Base-by-base conservation (phyloP, 1,140 invertebrate species). In the Trinorchestia longiramus region DNA sequence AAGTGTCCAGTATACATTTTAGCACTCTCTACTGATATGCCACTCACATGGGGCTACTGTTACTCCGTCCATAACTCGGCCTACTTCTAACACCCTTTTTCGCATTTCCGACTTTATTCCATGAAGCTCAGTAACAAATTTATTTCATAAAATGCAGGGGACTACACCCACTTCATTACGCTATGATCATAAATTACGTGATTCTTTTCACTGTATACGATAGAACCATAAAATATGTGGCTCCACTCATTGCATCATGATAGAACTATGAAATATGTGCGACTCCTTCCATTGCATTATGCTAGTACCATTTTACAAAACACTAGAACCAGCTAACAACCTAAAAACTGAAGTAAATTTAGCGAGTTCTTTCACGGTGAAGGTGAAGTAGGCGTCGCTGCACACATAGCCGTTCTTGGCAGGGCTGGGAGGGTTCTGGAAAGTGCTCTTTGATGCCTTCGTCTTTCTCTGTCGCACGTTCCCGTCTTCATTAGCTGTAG, bases 301-400 rank as follows among this genome's bases (percentile, higher is more conserved):
- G 19, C 6, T 19, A 53, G 6, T 8, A 53, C 47, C 19, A 53
- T 19, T 53, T 6, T 19, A 6, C 47, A 53, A 19, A 53, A 53
- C 19, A 53, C 47, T 53, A 53, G 6, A 53, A 53, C 47, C 88
- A 15, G 36, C 15, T 19, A 94, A 94, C 43, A 15, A 94, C 92
- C 92, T 94, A 94, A 94, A 94, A 47, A 94, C 92, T 11, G 92
- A 94, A 43, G 92, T 94, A 94, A 94, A 94, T 45, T 43, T 45
- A 40, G 41, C 41, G 43, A 94, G 92, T 43, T 94, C 92, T n/a
- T n/a, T 94, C 11, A 94, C 92, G 43, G 92, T 94, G 92, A 94
- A 94, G 36, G 92, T 94, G 40, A 47, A 94, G 40, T 94, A 94
- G 41, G 92, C 44, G 40, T 11, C 23, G 43, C 43, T 43, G 17